Conservation (phyloP, 1,140 invertebrate species). For the Ceratina calcarata region DNA sequence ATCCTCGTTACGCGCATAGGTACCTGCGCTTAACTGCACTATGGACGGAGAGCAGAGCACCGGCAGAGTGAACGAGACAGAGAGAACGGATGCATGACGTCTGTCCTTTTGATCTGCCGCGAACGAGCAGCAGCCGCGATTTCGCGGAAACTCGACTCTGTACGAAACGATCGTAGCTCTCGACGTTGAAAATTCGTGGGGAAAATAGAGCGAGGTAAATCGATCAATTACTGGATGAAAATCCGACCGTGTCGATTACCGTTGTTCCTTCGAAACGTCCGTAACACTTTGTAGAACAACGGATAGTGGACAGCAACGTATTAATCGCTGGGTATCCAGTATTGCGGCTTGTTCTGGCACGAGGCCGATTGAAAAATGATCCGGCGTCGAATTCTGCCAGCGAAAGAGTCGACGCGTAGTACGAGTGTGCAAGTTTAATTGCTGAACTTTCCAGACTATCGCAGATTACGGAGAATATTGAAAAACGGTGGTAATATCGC, state of each 20-base stretch:
- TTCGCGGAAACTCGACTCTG: not conserved
- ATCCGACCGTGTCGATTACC: not conserved
- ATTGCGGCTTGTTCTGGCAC: not conserved
- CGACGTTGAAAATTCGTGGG: not conserved
- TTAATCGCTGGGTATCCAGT: constrained; percentile 10
- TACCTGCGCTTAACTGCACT: constrained; percentile 7
- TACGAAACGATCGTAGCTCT: not conserved
- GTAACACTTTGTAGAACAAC: not conserved
- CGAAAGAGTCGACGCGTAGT: not conserved
- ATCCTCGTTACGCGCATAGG: constrained; percentile 51
- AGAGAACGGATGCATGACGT: not conserved
- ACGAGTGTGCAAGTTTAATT: constrained; percentile 60
- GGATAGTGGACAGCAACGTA: not conserved
- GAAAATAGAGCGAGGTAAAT: not conserved
- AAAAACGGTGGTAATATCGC: constrained; percentile 61
- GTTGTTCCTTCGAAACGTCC: not conserved
- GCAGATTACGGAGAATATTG: constrained; percentile 66
- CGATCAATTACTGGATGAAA: too few relatives aligned
- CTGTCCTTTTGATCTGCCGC: not conserved
- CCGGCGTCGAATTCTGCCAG: not conserved
- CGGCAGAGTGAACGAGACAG: not conserved
- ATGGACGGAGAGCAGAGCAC: not conserved
- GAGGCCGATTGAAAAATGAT: constrained; percentile 34
- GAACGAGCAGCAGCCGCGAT: not conserved
- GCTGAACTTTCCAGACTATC: constrained; percentile 63